Evolutionary conservation across 2,797 vertebrate species (phyloP), one percentile per base, ranked within the genome.

Genomic region (Urocyon cinereoargenteus): DNA sequence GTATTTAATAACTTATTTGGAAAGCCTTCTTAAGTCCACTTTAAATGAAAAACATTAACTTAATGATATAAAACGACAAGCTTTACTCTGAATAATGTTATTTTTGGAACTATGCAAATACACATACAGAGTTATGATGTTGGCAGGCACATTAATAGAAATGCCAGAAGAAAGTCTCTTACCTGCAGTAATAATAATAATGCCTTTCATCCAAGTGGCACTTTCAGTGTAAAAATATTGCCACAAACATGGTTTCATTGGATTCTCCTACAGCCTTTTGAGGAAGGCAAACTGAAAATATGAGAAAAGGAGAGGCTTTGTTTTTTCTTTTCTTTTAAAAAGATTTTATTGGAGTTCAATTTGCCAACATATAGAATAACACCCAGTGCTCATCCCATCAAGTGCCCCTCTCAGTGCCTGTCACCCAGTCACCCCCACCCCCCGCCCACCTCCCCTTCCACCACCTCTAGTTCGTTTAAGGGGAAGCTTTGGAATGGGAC

Each of bases 21-120:
- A 97, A 96, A 93, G 70, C 59, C 91, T 94, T 84, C 24, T 93
- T 59, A 90, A 94, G 79, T 91, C 49, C n/a, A 94, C 15, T 93
- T 93, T 90, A 91, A 93, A 82, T 91, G 70, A 93, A 85, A 93
- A 97, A 95, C 96, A 96, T 88, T 92, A 96, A 90, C 62, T 94
- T 95, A 94, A 83, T 97, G 72, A 95, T 79, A 90, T 49, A 89
- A 86, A 51, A 93, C 81, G 79, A 81, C 49, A 72, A 68, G n/a
- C 49, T 91, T 96, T 94, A 89, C 55, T 97, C 75, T 83, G 87
- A 95, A 93, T 86, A 89, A 96, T 94, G 70, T 81, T 91, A 75
- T 87, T 92, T 96, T 94, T 93, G 79, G 83, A 96, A 84, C 70
- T 85, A 84, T 64, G 72, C 26, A 95, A 77, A 89, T 94, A 59